Percentiles rank a stretch among this genome's conserved stretches.
Conservation (phyloP, 2,113 vertebrate genomes). For the Rafetus swinhoei region DNA sequence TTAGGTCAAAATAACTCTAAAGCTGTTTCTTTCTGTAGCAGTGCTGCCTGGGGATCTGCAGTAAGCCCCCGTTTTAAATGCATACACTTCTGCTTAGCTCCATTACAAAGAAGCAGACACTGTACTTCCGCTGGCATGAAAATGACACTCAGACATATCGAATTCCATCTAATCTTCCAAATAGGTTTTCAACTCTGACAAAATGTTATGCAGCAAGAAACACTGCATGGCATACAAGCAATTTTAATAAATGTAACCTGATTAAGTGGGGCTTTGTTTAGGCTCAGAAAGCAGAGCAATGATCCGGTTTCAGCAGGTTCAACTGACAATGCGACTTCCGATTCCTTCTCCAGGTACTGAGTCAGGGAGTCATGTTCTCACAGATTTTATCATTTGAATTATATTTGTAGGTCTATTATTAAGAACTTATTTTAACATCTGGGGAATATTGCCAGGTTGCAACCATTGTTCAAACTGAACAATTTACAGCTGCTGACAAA, state of each 20-base stretch:
- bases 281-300: not conserved
- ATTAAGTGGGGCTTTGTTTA: not conserved
- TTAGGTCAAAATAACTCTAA: not conserved
- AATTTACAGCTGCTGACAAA: not conserved
- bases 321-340: fast-evolving
- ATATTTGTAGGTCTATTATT: not conserved
- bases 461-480: not conserved
- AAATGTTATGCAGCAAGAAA: fast-evolving
- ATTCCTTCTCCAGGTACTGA: not conserved
- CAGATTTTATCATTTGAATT: not conserved
- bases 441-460: fast-evolving
- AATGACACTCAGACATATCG: fast-evolving
- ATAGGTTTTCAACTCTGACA: not conserved
- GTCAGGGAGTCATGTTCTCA: fast-evolving
- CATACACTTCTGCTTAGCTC: fast-evolving
- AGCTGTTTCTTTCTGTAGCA: fast-evolving
- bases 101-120: fast-evolving
- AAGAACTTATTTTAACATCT: fast-evolving
- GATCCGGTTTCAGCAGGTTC: not conserved
- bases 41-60: fast-evolving
- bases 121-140: fast-evolving
- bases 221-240: fast-evolving
- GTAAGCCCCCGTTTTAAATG: not conserved
- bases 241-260: fast-evolving
- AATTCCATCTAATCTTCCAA: not conserved